phyloP scores from a whole-genome alignment of 2,113 vertebrate genomes.

The Xiphophorus maculatus region DNA sequence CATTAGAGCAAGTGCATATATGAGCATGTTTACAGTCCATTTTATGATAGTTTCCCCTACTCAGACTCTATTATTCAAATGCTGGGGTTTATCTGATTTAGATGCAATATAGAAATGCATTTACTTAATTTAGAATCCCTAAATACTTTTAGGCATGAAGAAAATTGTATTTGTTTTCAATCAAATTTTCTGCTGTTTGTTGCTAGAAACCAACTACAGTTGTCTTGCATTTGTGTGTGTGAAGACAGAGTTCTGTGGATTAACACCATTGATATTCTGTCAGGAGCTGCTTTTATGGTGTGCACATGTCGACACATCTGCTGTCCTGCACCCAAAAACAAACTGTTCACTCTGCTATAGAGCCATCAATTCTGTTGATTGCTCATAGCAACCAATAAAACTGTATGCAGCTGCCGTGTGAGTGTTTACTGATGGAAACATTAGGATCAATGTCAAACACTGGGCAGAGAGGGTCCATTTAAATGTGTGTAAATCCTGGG shows the following conservation, averaged over 20 bases:
- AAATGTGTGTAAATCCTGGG: conserved; percentile 25
- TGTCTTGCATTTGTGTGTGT: not conserved
- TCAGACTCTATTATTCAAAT: not conserved
- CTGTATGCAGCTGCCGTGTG: conserved; percentile 25
- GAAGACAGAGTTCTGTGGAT: conserved; percentile 15
- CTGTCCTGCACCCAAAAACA: conserved; percentile 29
- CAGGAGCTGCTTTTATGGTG: conserved; percentile 15
- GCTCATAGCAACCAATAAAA: conserved; percentile 24
- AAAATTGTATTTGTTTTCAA: not conserved
- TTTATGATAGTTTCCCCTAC: not conserved
- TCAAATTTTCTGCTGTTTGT: not conserved
- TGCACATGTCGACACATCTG: conserved; percentile 1
- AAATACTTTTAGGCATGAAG: not conserved
- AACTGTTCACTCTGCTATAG: conserved; percentile 19
- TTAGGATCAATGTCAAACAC: conserved; percentile 34
- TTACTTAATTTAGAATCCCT: not conserved
- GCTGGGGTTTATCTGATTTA: not conserved
- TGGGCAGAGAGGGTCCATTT: conserved; percentile 12
- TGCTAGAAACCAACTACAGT: not conserved
- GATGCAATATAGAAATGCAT: not conserved
- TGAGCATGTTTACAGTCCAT: not conserved
- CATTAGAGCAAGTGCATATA: not conserved
- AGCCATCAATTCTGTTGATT: conserved; percentile 37
- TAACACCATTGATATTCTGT: conserved; percentile 28
- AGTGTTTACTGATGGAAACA: conserved; percentile 39